A percentile compares a stretch with the other conserved stretches of the same genome.
Conservation (phyloP, 37 sponge, comb jelly and placozoan genomes). For the Halichondria panicea region DNA sequence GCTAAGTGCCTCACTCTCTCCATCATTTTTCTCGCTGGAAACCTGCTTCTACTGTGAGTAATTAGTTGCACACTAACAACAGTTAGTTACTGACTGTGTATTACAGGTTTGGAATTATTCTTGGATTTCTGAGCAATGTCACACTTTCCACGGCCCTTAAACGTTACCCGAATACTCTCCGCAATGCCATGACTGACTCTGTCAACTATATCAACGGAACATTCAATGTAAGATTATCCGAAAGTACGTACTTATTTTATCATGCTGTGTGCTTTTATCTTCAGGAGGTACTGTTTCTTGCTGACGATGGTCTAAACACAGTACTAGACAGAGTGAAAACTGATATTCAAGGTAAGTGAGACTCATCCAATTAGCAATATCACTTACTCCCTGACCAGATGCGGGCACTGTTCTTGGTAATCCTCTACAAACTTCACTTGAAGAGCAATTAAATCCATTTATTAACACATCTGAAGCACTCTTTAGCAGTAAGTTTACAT, state of each 20-base stretch:
- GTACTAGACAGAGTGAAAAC: not conserved
- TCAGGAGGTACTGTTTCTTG: constrained; percentile 2
- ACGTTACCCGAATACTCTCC: not conserved
- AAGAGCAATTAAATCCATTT: too few relatives aligned
- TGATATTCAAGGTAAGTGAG: constrained; percentile 3
- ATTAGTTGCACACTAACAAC: not conserved
- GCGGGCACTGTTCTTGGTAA: not conserved
- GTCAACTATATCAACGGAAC: constrained; percentile 16
- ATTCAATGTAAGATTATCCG: not conserved
- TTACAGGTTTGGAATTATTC: constrained; percentile 1
- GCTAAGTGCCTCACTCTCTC: constrained; percentile 21
- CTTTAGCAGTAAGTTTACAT: too few relatives aligned
- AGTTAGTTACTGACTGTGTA: not conserved
- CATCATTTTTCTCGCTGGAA: not conserved
- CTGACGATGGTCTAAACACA: not conserved
- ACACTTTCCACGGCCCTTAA: not conserved
- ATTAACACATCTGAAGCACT: too few relatives aligned
- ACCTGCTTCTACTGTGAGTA: constrained; percentile 14
- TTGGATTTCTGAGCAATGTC: constrained; percentile 12
- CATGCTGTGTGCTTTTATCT: not conserved
- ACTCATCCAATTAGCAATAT: not conserved
- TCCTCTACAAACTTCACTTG: not conserved
- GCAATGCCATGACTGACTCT: not conserved
- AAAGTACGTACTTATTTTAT: not conserved
- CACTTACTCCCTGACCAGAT: not conserved